A percentile compares a stretch with the other conserved stretches of the same genome.
These are phyloP conservation scores for Nyctalus aviator DNA, from an alignment of 2,797 vertebrate species.

Conservation along the genomic window DNA sequence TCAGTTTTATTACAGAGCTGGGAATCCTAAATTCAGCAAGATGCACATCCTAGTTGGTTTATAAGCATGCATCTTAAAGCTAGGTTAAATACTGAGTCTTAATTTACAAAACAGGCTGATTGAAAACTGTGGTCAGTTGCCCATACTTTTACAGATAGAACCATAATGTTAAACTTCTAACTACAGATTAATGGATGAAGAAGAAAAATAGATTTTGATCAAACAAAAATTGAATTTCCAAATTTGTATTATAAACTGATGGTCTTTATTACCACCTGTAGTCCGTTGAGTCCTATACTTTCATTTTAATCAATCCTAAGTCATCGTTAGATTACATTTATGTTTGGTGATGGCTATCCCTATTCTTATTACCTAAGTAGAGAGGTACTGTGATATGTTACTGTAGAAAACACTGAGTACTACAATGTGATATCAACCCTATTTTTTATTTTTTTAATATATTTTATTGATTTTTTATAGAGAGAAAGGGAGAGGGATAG, in stretches of 20 bases:
- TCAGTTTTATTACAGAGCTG: background rate
- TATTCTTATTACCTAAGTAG: background rate
- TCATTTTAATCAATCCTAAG: slow-evolving; percentile 34
- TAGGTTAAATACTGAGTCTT: background rate
- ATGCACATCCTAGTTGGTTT: background rate
- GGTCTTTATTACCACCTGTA: background rate
- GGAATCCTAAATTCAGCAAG: background rate
- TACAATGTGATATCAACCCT: background rate
- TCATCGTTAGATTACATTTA: slow-evolving; percentile 2
- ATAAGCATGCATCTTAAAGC: background rate
- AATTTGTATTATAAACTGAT: slow-evolving; percentile 23
- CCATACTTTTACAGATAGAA: background rate
- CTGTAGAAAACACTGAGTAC: background rate
- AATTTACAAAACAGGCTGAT: slow-evolving; percentile 36
- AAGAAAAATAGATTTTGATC: background rate
- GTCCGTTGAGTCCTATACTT: background rate
- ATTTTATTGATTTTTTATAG: too few species aligned
- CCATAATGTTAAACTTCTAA: slow-evolving; percentile 37
- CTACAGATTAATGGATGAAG: slow-evolving; percentile 21
- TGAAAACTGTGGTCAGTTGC: background rate
- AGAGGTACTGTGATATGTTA: background rate
- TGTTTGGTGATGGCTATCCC: background rate
- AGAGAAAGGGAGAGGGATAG: too few species aligned
- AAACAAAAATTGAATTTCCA: slow-evolving; percentile 37
- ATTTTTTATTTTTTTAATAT: too few species aligned